A percentile compares a stretch with the other conserved stretches of the same genome.
Evolutionary conservation across 2,797 vertebrate genomes (phyloP).

Genomic region (Bryconaethiops microstoma): DNA sequence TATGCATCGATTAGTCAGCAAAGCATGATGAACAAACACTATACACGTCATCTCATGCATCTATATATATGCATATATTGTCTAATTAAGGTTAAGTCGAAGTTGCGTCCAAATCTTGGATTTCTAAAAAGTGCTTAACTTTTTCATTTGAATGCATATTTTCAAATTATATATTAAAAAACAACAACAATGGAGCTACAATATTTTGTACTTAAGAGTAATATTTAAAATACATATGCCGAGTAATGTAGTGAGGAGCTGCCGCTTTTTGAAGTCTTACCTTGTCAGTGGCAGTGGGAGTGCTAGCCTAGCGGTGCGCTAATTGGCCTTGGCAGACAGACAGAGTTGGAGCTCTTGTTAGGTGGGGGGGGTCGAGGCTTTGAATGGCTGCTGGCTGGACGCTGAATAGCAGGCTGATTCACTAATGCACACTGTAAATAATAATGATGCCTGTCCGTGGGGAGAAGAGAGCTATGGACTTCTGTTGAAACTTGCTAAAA

Average conservation of each 20-base stretch:
- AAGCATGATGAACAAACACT: constrained; percentile 18
- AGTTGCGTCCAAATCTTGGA: too few relatives aligned
- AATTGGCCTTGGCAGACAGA: constrained; percentile 63
- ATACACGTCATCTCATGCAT: too few relatives aligned
- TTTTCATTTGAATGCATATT: neutral
- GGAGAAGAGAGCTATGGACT: constrained; percentile 51
- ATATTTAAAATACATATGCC: neutral
- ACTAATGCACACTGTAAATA: constrained; percentile 58
- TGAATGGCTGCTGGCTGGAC: constrained; percentile 61
- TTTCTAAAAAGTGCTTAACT: too few relatives aligned
- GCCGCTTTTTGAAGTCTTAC: constrained; percentile 66
- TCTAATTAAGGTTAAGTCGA: too few relatives aligned
- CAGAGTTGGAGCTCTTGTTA: constrained; percentile 53
- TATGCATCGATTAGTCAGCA: neutral
- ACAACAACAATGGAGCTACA: too few relatives aligned
- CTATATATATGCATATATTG: too few relatives aligned
- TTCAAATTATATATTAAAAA: constrained; percentile 43
- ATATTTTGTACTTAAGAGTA: too few relatives aligned
- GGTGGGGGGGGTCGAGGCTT: constrained; percentile 52
- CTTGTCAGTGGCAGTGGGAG: constrained; percentile 54
- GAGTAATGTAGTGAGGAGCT: constrained; percentile 71
- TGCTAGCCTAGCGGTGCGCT: constrained; percentile 49
- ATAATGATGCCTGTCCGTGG: constrained; percentile 54
- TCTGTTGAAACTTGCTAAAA: constrained; percentile 65
- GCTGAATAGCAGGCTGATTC: constrained; percentile 58